phyloP scores from a whole-genome alignment of 2,888 invertebrate species.

The Diaphora mendica region DNA sequence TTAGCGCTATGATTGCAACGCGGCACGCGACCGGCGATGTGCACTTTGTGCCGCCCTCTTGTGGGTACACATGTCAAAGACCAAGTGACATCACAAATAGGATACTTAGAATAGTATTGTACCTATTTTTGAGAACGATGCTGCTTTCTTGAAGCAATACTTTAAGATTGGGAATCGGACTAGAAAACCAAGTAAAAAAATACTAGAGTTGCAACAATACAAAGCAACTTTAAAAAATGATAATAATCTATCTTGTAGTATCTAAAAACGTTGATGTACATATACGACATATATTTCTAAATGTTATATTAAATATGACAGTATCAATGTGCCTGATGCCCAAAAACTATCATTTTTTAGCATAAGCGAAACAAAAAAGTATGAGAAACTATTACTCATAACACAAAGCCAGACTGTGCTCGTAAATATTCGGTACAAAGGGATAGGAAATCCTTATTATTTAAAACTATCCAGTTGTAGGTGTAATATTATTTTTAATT shows the following conservation, averaged over 20 bases:
- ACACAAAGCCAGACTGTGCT: no score
- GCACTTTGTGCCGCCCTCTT: constrained; percentile 61
- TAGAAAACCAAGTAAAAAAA: not conserved
- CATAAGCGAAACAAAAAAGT: not conserved
- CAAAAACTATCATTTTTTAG: not conserved
- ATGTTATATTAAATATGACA: no score
- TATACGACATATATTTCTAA: no score
- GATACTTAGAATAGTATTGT: not conserved
- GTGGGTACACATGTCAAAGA: constrained; percentile 18
- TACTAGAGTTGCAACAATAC: not conserved
- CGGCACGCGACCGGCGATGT: constrained; percentile 64
- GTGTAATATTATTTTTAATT: no score
- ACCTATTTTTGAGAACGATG: not conserved
- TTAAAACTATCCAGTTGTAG: no score
- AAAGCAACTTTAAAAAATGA: not conserved
- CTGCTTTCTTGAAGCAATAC: not conserved
- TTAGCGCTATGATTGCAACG: constrained; percentile 69
- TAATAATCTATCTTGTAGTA: not conserved
- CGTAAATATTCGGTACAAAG: no score
- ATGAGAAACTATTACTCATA: no score
- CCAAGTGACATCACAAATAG: not conserved
- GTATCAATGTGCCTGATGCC: not conserved
- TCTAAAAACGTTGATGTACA: no score
- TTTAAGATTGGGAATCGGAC: not conserved
- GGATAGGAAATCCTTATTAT: no score